Base-by-base conservation (phyloP, 2,888 invertebrate genomes). In the Rotaria sp. region DNA sequence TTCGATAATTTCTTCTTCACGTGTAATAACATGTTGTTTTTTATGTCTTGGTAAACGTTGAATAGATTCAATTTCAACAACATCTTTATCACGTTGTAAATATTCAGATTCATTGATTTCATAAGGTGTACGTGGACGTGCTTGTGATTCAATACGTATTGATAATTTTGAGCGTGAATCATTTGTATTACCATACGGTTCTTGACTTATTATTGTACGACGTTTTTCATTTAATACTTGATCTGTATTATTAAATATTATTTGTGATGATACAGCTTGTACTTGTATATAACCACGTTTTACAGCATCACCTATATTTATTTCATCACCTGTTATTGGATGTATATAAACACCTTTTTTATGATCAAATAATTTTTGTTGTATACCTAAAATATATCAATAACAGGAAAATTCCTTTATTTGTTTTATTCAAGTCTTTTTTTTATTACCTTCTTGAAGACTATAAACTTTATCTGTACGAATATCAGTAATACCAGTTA, bases 271-370 rank as follows among this genome's bases (percentile, higher is more conserved):
- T 13, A 84, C 84, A 35, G 84, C 67, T 75, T 86, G 74, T 10
- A 85, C 87, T 50, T 87, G 84, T 26, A 87, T 84, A 45, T 85
- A 50, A 24, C 87, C 84, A 13, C 67, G 80, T 41, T 57, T 74
- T 30, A 87, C 84, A n/a, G 87, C 87, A n/a, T 87, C 87, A 38
- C 84, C 84, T 30, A 87, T 85, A 30, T 67, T 84, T 24, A 85
- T 84, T 57, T 57, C 67, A 45, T 87, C 85, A 5, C 41, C 38
- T 35, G 45, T 87, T 18, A 85, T 41, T 45, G 87, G 87, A 84
- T 87, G 85, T 21, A 87, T 67, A 55, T 87, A 87, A 24, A 85
- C 85, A 30, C 59, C 87, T 57, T 50, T 45, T 41, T 59, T 85
- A 67, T 84, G 85, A 67, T 87, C 85, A 35, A 87, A 87, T 48